Base-by-base conservation (phyloP, 2,113 vertebrate genomes). In the Saccopteryx leptura region DNA sequence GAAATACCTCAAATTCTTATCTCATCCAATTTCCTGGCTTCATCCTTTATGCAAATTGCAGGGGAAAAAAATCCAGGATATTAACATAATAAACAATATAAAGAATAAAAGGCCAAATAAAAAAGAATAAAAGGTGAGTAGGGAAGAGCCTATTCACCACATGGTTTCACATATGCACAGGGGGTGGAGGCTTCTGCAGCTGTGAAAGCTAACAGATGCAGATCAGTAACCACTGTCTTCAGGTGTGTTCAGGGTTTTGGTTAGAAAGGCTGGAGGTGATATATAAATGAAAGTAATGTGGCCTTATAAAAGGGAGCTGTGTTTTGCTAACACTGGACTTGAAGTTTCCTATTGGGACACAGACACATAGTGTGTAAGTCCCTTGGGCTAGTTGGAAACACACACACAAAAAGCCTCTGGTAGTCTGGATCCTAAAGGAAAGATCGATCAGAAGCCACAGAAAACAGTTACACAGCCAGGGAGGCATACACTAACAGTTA, bases 321-420 rank as follows among this genome's bases (percentile, higher is more conserved):
- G 61, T 94, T 97, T 95, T 93, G 14, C 39, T 94, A 93, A 91
- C 50, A 71, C 31, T 79, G 48, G 9, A 88, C 24, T 75, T 93
- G 60, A 94, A 95, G 93, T 94, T 93, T 85, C 48, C 56, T 82
- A n/a, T 11, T 31, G 63, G 68, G 56, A 84, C 48, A 61, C 5
- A 92, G 50, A 94, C 95, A 92, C 23, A 69, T 31, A 93, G 9
- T 58, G 19, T 66, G 31, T 68, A 93, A 76, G 12, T 54, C 56
- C 60, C 85, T 87, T 50, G 76, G 65, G 54, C 54, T 91, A 71
- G 26, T 71, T 81, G 39, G 58, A 48, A 96, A 88, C 66, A 63
- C 2, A 85, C 50, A 82, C 58, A 31, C 2, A 54, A 90, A 92
- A 93, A 61, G 10, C 17, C 21, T 82, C 46, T 78, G 87, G 19